Evolutionary conservation across 2,113 vertebrate genomes (phyloP), one percentile per base, ranked within the genome.

Genomic region (Semnornis frantzii): DNA sequence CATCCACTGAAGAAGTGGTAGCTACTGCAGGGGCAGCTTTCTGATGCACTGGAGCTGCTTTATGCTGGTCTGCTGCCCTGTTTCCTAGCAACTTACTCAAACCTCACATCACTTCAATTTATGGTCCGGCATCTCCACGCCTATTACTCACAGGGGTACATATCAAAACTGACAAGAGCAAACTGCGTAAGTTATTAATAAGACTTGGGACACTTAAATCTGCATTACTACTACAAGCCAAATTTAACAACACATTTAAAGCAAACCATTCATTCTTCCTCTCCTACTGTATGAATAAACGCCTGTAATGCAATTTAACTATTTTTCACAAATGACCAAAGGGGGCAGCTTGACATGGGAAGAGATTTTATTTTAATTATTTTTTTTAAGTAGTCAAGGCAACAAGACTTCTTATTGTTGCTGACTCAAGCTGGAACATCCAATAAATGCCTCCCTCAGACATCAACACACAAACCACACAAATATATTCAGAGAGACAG

Each of bases 41-140:
- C 75, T 85, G 90, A 68, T 94, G 69, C 52, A 82, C 90, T 87
- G 92, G 48, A 52, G 83, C 68, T 96, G 64, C 85, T 95, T 88
- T 87, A 85, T 70, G 76, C 91, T 75, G 80, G 31, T 82, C 89
- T 71, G 80, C 94, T 93, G 85, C 93, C 82, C 87, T 66, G 97
- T 98, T 95, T 93, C 98, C 97, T 98, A 98, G 98, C 98, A 98
- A 98, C 98, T 95, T 87, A 92, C 85, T 97, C 92, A 98, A 98
- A 96, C 95, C 89, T 97, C 93, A 86, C 96, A 93, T 96, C 96
- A 97, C 87, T 96, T 96, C 39, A 44, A 96, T 98, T 97, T 97
- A 97, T 64, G 89, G 74, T 96, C 97, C 96, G 95, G 96, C 83
- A 82, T 90, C 89, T 96, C 93, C 97, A 94, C 94, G 95, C 92